Percentiles rank a stretch among this genome's conserved stretches.
These are phyloP conservation scores for Cottoperca gobio DNA, from an alignment of 2,797 vertebrate species.

Conservation along the genomic window DNA sequence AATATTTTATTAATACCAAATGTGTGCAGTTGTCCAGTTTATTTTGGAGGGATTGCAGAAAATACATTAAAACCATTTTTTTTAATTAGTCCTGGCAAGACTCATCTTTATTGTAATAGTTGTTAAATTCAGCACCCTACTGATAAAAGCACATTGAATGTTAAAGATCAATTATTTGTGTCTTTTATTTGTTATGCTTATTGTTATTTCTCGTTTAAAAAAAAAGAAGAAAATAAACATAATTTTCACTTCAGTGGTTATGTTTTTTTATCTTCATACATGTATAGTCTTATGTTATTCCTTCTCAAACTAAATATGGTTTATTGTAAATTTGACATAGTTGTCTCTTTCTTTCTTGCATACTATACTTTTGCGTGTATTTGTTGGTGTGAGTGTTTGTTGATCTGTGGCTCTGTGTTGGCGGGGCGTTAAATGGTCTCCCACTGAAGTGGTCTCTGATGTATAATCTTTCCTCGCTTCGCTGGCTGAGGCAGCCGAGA, in stretches of 20 bases:
- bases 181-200: not conserved
- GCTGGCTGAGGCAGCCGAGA: conserved; percentile 69
- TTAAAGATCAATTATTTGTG: conserved; percentile 18
- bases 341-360: conserved; percentile 5
- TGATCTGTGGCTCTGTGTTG: conserved; percentile 69
- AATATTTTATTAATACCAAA: conserved; percentile 8
- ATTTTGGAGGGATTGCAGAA: not conserved
- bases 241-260: not conserved
- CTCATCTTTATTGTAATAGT: not conserved
- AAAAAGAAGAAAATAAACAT: not conserved
- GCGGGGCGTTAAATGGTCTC: conserved; percentile 79
- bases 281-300: not conserved
- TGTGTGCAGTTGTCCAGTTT: not conserved
- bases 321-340: conserved; percentile 3
- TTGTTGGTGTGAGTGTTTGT: conserved; percentile 61
- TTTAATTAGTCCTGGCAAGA: not conserved
- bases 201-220: not conserved
- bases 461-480: conserved; percentile 79
- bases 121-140: conserved; percentile 7
- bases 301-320: conserved; percentile 1
- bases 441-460: conserved; percentile 76
- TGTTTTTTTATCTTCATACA: not conserved
- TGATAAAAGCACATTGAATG: conserved; percentile 15
- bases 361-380: conserved; percentile 5
- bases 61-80: too few relatives aligned